phyloP scores from a whole-genome alignment of 2,113 vertebrate genomes.

The Sceloporus undulatus region DNA sequence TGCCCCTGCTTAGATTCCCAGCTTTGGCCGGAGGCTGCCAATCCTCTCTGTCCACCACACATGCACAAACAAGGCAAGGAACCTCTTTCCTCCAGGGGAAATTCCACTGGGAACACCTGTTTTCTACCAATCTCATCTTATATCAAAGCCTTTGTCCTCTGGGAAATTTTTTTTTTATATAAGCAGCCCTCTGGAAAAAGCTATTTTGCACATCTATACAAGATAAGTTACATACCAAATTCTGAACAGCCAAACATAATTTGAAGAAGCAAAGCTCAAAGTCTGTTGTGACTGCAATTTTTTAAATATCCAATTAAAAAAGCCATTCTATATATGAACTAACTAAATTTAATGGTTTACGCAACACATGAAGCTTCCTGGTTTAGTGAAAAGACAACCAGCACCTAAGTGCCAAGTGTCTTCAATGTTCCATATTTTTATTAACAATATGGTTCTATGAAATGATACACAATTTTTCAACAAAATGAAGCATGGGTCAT shows the following conservation, averaged over 20 bases:
- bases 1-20: conserved; percentile 27
- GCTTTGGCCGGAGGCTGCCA: conserved; percentile 18
- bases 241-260: background rate
- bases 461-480: background rate
- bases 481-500: background rate
- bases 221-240: background rate
- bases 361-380: background rate
- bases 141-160: conserved; percentile 21
- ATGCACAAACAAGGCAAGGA: conserved; percentile 26
- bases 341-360: background rate
- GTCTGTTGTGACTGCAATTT: background rate
- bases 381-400: background rate
- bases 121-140: conserved; percentile 18
- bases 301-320: background rate
- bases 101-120: conserved; percentile 29
- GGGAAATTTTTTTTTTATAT: conserved; percentile 5
- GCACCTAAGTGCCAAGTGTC: background rate
- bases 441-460: conserved; percentile 1
- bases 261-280: background rate
- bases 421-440: background rate
- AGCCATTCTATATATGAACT: fast-evolving
- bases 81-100: conserved; percentile 10
- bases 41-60: conserved; percentile 1
- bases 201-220: background rate
- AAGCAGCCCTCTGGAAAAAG: background rate